These are phyloP conservation scores for Himalopsyche japonica DNA, from an alignment of 2,888 invertebrate species.

Conservation along the genomic window DNA sequence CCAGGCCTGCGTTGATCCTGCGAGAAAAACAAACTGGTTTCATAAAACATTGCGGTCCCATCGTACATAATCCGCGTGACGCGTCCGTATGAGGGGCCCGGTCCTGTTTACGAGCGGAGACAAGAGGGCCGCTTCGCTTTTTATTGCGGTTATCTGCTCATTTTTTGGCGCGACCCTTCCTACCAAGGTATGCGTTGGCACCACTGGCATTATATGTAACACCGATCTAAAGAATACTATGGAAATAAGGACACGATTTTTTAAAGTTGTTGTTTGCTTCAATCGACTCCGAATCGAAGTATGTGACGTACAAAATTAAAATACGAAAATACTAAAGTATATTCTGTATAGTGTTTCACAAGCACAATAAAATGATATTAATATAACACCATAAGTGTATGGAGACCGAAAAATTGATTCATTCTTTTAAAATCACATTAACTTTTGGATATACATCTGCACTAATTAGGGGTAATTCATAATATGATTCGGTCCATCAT, in stretches of 20 bases:
- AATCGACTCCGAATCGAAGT: background rate
- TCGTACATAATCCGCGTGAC: constrained; percentile 31
- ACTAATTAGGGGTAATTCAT: too few relatives aligned
- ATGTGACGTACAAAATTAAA: too few relatives aligned
- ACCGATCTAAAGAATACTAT: background rate
- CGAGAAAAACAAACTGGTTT: constrained; percentile 34
- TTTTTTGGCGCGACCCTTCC: constrained; percentile 9
- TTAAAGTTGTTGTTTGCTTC: background rate
- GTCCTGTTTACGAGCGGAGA: constrained; percentile 17
- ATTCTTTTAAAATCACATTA: too few relatives aligned
- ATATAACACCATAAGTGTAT: too few relatives aligned
- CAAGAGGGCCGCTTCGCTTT: constrained; percentile 13
- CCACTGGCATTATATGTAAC: background rate
- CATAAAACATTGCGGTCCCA: constrained; percentile 28
- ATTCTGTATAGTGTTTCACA: too few relatives aligned
- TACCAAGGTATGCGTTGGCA: background rate
- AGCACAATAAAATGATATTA: too few relatives aligned
- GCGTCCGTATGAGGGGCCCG: constrained; percentile 22
- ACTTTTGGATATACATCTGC: too few relatives aligned
- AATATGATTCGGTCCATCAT: too few relatives aligned
- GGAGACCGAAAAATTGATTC: too few relatives aligned
- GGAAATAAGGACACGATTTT: background rate
- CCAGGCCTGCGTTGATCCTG: constrained; percentile 6
- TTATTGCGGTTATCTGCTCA: constrained; percentile 19
- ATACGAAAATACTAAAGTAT: too few relatives aligned